A percentile compares a stretch with the other conserved stretches of the same genome.
Evolutionary conservation across 2,888 invertebrate species (phyloP).

Genomic region (Ormia ochracea): DNA sequence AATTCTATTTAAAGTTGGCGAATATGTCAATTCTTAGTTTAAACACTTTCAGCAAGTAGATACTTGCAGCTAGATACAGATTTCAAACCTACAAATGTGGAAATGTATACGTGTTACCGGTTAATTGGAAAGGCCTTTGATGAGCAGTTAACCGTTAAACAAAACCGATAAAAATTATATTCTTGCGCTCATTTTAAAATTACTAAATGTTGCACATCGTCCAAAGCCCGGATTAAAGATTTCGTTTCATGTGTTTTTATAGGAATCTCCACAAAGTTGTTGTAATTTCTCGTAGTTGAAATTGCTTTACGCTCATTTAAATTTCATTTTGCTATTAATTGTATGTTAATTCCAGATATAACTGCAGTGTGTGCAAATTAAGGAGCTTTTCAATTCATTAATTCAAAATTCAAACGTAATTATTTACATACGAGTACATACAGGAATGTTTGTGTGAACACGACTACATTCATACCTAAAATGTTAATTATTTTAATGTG

Average conservation of each 20-base stretch:
- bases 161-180: no score
- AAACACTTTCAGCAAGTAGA: no score
- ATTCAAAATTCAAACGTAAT: conserved; percentile 45
- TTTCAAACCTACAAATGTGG: no score
- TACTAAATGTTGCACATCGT: neutral
- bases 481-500: conserved; percentile 44
- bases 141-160: no score
- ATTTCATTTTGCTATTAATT: conserved; percentile 44
- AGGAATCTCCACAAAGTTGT: conserved; percentile 34
- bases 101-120: no score
- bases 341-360: conserved; percentile 55
- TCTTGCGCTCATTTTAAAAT: no score
- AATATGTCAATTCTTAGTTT: no score
- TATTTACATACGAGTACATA: no score
- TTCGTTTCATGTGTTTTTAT: conserved; percentile 1
- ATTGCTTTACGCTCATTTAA: neutral
- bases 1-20: no score
- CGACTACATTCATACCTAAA: conserved; percentile 23
- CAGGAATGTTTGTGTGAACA: neutral
- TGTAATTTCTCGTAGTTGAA: neutral
- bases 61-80: no score
- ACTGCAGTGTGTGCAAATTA: conserved; percentile 52
- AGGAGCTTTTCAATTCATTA: conserved; percentile 43
- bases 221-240: neutral
- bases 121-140: no score